Evolutionary conservation across 1,140 invertebrate genomes (phyloP), one percentile per base, ranked within the genome.

Genomic region (Adelges cooleyi): DNA sequence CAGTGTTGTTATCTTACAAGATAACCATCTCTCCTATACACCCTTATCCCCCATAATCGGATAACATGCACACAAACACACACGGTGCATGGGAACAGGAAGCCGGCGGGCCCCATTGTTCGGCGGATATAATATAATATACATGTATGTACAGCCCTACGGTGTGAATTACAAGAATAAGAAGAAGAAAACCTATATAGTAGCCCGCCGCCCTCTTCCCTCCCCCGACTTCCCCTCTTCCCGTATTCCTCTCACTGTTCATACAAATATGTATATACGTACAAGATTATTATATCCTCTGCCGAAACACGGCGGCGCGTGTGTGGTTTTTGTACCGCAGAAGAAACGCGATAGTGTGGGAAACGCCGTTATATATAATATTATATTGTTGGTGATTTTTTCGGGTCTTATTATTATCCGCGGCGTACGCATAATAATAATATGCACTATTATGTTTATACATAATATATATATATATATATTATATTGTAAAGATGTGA

Each of bases 271-370:
- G n/a, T n/a, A n/a, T n/a, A n/a, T n/a, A n/a, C n/a, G n/a, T n/a
- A n/a, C n/a, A n/a, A n/a, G n/a, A n/a, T n/a, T n/a, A n/a, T n/a
- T n/a, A n/a, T 33, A 33, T 33, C 52, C 22, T 13, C n/a, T 2
- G 22, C 25, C 5, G 15, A 3, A 23, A 13, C 15, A 23, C 29
- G 51, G 18, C 18, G 22, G 23, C 23, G 17, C 11, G 23, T 9
- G 17, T 48, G 56, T 48, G 56, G 56, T 62, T 62, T 62, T 44
- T 46, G 56, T 62, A n/a, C n/a, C n/a, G n/a, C 10, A 9, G 17
- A 29, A 13, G 56, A 62, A 62, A 62, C 44, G 42, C 56, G 56
- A 62, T 62, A 62, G 56, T 62, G 56, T 62, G 56, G 56, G 56
- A 62, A n/a, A 62, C 42, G 5, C 29, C 11, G 51, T 48, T 33